A percentile compares a stretch with the other conserved stretches of the same genome.
Conservation (phyloP, 2,888 invertebrate genomes). For the Mallateleia sp. region DNA sequence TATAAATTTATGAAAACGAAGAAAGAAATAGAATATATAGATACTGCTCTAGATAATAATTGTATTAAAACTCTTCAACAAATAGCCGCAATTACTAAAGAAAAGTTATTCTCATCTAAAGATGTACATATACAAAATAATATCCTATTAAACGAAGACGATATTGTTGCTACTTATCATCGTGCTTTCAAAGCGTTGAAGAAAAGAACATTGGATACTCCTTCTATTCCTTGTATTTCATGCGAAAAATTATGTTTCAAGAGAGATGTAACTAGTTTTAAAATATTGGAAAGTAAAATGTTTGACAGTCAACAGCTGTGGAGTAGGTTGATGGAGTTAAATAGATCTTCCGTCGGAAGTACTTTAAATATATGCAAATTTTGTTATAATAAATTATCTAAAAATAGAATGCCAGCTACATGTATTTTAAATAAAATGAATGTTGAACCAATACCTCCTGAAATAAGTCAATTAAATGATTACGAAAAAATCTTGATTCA, state of each 20-base stretch:
- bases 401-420: constrained; percentile 79
- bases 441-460: constrained; percentile 66
- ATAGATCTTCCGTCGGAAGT: constrained; percentile 18
- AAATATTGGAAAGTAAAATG: too few species aligned
- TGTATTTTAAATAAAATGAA: constrained; percentile 81
- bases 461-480: constrained; percentile 79
- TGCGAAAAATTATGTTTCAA: too few species aligned
- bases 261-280: too few species aligned
- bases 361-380: constrained; percentile 60
- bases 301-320: too few species aligned
- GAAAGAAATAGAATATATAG: neutral
- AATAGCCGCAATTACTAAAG: neutral
- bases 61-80: neutral
- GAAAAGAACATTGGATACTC: neutral
- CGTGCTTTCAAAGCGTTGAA: neutral
- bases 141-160: neutral
- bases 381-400: constrained; percentile 73
- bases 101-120: neutral
- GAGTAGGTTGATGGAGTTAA: constrained; percentile 48
- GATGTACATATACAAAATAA: neutral
- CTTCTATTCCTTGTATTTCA: constrained; percentile 10
- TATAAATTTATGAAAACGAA: neutral
- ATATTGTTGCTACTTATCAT: neutral
- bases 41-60: neutral
- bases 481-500: constrained; percentile 82